Evolutionary conservation across 2,888 invertebrate genomes (phyloP), one percentile per base, ranked within the genome.

Genomic region (Synergus umbraculus): DNA sequence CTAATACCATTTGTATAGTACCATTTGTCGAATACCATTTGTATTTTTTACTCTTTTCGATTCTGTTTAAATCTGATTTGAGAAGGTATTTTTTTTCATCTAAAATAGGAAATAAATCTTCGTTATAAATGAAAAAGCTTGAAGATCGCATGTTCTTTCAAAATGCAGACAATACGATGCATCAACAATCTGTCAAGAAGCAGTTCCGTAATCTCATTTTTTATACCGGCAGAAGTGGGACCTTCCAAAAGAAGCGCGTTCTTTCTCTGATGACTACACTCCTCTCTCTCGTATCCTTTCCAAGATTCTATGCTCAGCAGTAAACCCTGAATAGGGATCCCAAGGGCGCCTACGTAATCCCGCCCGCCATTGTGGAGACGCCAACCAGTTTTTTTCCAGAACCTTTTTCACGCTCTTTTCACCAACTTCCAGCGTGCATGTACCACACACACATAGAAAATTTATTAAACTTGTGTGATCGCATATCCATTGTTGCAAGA

Each of bases 281-380:
- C 18, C 22, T 63, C 60, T 80, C 78, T 73, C 66, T 63, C 69
- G 84, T 84, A 86, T 88, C 87, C 86, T 88, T 87, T 86, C 80
- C 83, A 80, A 85, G 85, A 82, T 85, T 80, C 87, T 84, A 88
- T 88, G 37, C 37, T 86, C 85, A 88, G 84, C 83, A 65, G 80
- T 76, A 76, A 82, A 85, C 85, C 82, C 82, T 88, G 86, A 89
- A 88, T 87, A 88, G 87, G 84, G 84, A 85, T 87, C 89, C 89
- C 86, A 88, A 88, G 89, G 89, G 90, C 89, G 87, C 89, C 90
- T 88, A 89, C 88, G 90, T 90, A 90, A 90, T 88, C 89, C 87
- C 86, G 85, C 82, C 83, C 81, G 86, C 85, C 85, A 87, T 90
- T 89, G 88, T 89, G 80, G 80, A 79, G 83, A 80, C 85, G 84